These are phyloP conservation scores for Margarornis squamiger DNA, from an alignment of 2,797 vertebrate species.

Conservation along the genomic window DNA sequence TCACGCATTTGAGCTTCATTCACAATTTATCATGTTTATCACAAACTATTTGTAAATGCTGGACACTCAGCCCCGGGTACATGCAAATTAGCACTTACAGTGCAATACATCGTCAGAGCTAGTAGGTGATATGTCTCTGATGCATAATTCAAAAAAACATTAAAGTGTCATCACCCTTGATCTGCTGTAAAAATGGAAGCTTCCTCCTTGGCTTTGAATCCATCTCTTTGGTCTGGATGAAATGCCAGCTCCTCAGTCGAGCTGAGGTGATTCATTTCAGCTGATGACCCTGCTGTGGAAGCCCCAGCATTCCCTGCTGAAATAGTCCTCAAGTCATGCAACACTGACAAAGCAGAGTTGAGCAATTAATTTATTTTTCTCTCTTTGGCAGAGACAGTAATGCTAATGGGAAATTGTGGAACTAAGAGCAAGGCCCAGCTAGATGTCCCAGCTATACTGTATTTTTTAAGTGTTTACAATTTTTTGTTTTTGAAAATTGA, in stretches of 20 bases:
- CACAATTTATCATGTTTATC: not conserved
- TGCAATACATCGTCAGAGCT: not conserved
- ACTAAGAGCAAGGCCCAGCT: not conserved
- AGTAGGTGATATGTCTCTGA: not conserved
- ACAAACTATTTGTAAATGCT: not conserved
- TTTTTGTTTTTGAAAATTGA: not conserved
- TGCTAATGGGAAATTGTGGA: not conserved
- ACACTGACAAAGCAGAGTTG: not conserved
- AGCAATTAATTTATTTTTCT: not conserved
- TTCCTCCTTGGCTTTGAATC: not conserved
- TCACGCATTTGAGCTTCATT: not conserved
- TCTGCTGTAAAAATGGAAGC: slow-evolving; percentile 3
- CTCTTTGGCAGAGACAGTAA: not conserved
- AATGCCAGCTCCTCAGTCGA: not conserved
- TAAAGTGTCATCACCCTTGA: not conserved
- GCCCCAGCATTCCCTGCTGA: not conserved
- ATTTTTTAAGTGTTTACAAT: not conserved
- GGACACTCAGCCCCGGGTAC: not conserved
- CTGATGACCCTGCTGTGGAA: not conserved
- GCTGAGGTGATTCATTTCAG: not conserved
- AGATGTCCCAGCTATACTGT: not conserved
- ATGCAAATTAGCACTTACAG: not conserved
- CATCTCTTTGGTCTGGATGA: not conserved
- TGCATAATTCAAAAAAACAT: not conserved
- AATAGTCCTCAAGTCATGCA: not conserved